Percentiles rank a stretch among this genome's conserved stretches.
Conservation (phyloP, 2,888 invertebrate species). For the Leucophenga maculata region DNA sequence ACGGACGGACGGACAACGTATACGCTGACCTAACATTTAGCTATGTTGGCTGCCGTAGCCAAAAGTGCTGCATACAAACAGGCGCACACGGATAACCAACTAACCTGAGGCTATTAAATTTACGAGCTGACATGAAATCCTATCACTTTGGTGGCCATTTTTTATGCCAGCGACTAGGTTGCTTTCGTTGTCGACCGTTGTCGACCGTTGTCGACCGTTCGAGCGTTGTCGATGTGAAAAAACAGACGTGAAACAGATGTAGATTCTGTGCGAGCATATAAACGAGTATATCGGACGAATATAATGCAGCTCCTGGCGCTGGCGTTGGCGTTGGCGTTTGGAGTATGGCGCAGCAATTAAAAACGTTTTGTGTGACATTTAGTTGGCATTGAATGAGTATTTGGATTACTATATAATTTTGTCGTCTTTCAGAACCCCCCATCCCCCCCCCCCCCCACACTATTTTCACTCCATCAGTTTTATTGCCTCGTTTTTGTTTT, state of each 20-base stretch:
- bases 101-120: conserved; percentile 50
- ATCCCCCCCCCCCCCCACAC: no score
- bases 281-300: conserved; percentile 40
- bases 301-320: conserved; percentile 38
- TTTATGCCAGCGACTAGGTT: conserved; percentile 29
- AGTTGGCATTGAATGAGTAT: conserved; percentile 28
- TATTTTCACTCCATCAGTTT: no score
- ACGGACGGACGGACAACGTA: neutral
- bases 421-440: no score
- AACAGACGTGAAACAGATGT: conserved; percentile 17
- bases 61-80: neutral
- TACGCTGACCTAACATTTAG: conserved; percentile 18
- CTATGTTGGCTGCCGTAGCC: neutral
- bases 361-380: conserved; percentile 57
- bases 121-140: conserved; percentile 44
- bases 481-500: no score
- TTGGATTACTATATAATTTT: neutral
- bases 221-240: conserved; percentile 40
- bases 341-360: conserved; percentile 31
- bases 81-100: conserved; percentile 39
- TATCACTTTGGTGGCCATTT: conserved; percentile 19
- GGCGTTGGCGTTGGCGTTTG: conserved; percentile 20
- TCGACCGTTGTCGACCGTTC: no score
- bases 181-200: no score
- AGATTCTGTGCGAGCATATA: conserved; percentile 16